Base-by-base conservation (phyloP, 2,797 vertebrate species). In the Lycodopsis pacificus region DNA sequence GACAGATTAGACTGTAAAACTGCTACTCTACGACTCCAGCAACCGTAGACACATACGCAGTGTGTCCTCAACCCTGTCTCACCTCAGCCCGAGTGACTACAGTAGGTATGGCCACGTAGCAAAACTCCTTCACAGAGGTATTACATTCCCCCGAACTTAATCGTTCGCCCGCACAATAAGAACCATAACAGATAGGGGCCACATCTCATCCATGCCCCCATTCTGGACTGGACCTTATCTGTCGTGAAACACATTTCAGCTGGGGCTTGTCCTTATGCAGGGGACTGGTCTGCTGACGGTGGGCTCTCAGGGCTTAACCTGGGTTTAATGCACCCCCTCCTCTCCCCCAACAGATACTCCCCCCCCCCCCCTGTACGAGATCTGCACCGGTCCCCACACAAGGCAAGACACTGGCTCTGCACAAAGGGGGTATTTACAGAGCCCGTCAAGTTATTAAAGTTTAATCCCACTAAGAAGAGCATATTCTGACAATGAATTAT, bases 401-500 rank as follows among this genome's bases (percentile, higher is more conserved):
- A 87, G 65, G 77, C 81, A 81, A 89, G 90, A 90, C 86, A 90
- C 80, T 84, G 56, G 85, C 85, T 77, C 84, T 82, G 70, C 89
- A 94, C 93, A 93, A 92, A 92, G 78, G 82, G 80, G 80, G 78
- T 95, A 94, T 95, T 95, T 95, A 95, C 94, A 88, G 88, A 93
- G 92, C 82, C 88, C 81, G 91, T 91, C 89, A 84, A 95, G 92
- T 95, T 96, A 96, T 96, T 96, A 95, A 96, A 96, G 90, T 96
- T 95, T 95, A 96, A 96, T 95, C 94, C 94, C 80, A 88, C 88
- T 88, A 95, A 94, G 94, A 95, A 95, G 91, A 94, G 93, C 93
- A 94, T 94, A 95, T 94, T 95, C 92, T 89, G 85, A 90, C 88
- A 88, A 94, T 96, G 94, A 96, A 96, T 96, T 95, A 95, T 95